These are phyloP conservation scores for Euschistus heros DNA, from an alignment of 1,140 invertebrate genomes.

Conservation along the genomic window DNA sequence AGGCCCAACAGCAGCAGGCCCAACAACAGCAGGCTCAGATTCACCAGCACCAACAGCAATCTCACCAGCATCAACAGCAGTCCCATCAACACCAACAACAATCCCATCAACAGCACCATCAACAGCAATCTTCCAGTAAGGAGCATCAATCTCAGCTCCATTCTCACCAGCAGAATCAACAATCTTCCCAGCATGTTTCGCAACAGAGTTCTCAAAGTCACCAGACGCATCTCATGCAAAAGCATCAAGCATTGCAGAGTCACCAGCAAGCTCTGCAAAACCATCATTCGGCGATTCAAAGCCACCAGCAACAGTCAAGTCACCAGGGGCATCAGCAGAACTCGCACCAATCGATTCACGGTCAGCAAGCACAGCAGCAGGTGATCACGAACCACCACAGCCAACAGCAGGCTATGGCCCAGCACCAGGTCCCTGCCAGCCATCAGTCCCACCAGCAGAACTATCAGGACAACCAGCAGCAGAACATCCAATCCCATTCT, in stretches of 20 bases:
- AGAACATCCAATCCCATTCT: not conserved
- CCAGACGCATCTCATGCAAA: not conserved
- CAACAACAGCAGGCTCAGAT: conserved; percentile 20
- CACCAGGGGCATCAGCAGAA: not conserved
- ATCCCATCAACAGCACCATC: conserved; percentile 14
- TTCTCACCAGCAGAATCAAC: not conserved
- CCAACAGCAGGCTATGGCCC: conserved; percentile 7
- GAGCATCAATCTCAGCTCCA: conserved; percentile 8
- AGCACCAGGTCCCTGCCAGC: conserved; percentile 1
- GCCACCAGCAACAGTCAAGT: not conserved
- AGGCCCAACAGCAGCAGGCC: conserved; percentile 23
- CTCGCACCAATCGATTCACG: not conserved
- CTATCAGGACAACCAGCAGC: conserved; percentile 16
- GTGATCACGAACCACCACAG: conserved; percentile 15
- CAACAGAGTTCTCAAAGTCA: not conserved
- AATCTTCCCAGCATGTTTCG: not conserved
- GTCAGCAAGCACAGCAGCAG: conserved; percentile 8
- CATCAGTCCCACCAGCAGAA: conserved; percentile 20
- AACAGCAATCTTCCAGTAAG: conserved; percentile 22
- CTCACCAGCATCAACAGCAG: conserved; percentile 31
- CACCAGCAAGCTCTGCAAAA: conserved; percentile 8
- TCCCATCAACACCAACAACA: conserved; percentile 29
- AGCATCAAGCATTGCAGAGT: conserved; percentile 1
- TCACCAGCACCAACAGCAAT: conserved; percentile 9
- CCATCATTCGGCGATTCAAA: not conserved